These are phyloP conservation scores for Orthonevra nobilis DNA, from an alignment of 2,888 invertebrate genomes.

Conservation along the genomic window DNA sequence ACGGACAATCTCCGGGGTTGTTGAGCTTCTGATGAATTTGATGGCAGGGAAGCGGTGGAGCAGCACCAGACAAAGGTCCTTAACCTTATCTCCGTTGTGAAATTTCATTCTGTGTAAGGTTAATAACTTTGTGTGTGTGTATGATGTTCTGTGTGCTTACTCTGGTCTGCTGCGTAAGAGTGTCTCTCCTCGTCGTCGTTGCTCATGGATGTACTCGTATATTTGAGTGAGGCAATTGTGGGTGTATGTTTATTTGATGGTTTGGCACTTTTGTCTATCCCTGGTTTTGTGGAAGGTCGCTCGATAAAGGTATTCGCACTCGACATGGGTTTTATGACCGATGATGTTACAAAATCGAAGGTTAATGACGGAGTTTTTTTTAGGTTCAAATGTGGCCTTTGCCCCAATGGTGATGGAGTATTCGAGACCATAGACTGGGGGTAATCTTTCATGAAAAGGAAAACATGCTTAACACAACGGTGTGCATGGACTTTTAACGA, in stretches of 20 bases:
- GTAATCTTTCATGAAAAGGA: too few species aligned
- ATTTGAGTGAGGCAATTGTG: not conserved
- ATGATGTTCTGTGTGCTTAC: not conserved
- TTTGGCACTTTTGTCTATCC: slow-evolving; percentile 33
- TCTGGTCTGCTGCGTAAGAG: slow-evolving; percentile 65
- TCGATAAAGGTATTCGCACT: slow-evolving; percentile 35
- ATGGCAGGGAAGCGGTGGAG: slow-evolving; percentile 24
- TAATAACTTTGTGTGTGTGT: slow-evolving; percentile 57
- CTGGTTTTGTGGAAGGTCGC: slow-evolving; percentile 22
- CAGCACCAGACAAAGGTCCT: slow-evolving; percentile 60
- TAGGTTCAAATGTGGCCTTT: slow-evolving; percentile 39
- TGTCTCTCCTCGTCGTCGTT: slow-evolving; percentile 29
- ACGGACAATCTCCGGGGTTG: slow-evolving; percentile 47
- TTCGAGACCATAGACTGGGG: not conserved
- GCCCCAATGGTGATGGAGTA: not conserved
- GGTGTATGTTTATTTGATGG: slow-evolving; percentile 17
- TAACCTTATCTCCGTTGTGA: slow-evolving; percentile 63
- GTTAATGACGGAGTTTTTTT: slow-evolving; percentile 12
- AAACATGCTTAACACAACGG: too few species aligned
- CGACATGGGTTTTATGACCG: slow-evolving; percentile 52
- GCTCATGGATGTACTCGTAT: too few species aligned
- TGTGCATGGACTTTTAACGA: too few species aligned
- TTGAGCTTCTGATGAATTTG: slow-evolving; percentile 60
- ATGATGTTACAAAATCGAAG: slow-evolving; percentile 50
- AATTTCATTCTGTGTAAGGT: slow-evolving; percentile 55